Percentiles rank a stretch among this genome's conserved stretches.
Conservation (phyloP, 2,797 vertebrate genomes). For the Coendou prehensilis region DNA sequence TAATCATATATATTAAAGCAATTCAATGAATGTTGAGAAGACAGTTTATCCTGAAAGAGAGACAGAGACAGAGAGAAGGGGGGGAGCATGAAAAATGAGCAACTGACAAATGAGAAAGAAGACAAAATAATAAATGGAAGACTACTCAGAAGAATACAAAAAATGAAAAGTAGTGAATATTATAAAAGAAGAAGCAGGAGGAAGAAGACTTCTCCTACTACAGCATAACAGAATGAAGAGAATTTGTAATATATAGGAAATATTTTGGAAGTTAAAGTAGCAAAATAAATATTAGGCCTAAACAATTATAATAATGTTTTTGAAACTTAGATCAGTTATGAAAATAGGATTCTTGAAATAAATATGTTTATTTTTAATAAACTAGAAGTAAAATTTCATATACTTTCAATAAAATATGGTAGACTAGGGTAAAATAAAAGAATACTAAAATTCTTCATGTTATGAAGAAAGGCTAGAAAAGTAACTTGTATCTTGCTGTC, state of each 20-base stretch:
- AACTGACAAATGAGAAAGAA: not conserved
- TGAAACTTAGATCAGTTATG: not conserved
- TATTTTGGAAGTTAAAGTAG: not conserved
- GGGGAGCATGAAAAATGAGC: not conserved
- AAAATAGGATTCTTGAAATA: not conserved
- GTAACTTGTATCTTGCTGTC: not conserved
- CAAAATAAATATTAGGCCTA: not conserved
- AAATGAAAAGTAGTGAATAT: not conserved
- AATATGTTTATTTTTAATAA: slow-evolving; percentile 12
- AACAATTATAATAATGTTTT: slow-evolving; percentile 21
- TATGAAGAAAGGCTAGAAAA: not conserved
- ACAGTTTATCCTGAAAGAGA: not conserved
- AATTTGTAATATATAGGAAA: not conserved
- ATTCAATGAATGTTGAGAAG: slow-evolving; percentile 36
- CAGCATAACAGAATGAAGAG: not conserved
- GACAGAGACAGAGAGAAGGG: no score
- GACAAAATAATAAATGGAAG: not conserved
- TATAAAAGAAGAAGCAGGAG: slow-evolving; percentile 23
- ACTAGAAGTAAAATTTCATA: not conserved
- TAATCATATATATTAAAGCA: not conserved
- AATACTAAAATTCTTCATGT: not conserved
- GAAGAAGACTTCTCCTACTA: not conserved
- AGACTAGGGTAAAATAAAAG: not conserved
- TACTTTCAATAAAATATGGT: slow-evolving; percentile 15
- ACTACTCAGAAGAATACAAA: not conserved